These are phyloP conservation scores for Apostichopus californicus DNA, from an alignment of 35 echinoderm and acorn worm species.

Conservation along the genomic window DNA sequence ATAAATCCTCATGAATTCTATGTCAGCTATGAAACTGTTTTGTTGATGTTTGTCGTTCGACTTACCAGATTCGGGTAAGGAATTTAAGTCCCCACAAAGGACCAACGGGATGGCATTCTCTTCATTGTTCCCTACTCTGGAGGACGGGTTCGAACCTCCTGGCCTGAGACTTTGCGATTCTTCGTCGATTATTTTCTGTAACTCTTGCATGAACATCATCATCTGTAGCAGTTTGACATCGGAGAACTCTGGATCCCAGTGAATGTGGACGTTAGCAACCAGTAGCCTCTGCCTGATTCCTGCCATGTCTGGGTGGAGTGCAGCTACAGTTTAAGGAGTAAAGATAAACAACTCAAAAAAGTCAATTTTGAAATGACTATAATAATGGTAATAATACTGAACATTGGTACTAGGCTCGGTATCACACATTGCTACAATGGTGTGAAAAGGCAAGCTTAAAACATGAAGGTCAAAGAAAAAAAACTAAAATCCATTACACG, in stretches of 20 bases:
- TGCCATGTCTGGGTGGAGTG: slow-evolving; percentile 60
- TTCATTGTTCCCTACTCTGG: neutral
- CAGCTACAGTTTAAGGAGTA: neutral
- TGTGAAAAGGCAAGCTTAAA: too few species aligned
- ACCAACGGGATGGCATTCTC: slow-evolving; percentile 76
- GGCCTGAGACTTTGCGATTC: slow-evolving; percentile 86
- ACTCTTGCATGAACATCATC: slow-evolving; percentile 99
- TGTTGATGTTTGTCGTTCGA: neutral
- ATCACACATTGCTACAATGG: too few species aligned
- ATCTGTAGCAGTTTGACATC: slow-evolving; percentile 97
- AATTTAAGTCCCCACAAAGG: slow-evolving; percentile 96
- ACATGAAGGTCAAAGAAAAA: too few species aligned
- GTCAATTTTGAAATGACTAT: too few species aligned
- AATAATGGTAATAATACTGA: too few species aligned
- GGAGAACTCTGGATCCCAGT: slow-evolving; percentile 97
- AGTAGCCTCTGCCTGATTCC: slow-evolving; percentile 74
- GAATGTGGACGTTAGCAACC: slow-evolving; percentile 94
- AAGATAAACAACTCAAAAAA: too few species aligned
- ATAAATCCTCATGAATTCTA: neutral
- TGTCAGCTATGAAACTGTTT: neutral
- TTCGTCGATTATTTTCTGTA: slow-evolving; percentile 90
- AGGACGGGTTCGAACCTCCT: slow-evolving; percentile 51
- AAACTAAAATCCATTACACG: too few species aligned
- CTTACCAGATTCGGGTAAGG: slow-evolving; percentile 96
- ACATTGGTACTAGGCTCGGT: too few species aligned